Conservation (phyloP, 2,888 invertebrate species). For the Acronicta psi region DNA sequence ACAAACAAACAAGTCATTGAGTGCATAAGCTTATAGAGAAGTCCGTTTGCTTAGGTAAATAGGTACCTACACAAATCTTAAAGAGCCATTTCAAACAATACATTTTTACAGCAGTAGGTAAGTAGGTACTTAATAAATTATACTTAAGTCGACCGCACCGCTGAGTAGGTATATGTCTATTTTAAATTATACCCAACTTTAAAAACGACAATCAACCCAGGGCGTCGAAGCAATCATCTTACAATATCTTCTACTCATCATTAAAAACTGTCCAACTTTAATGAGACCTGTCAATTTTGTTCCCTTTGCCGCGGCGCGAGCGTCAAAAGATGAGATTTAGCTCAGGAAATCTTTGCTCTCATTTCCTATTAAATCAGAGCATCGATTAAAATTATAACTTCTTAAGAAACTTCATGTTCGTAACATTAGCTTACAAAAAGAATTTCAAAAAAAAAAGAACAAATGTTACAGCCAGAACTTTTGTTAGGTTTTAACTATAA, state of each 20-base stretch:
- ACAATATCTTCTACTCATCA: constrained; percentile 58
- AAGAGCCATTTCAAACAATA: too few species aligned
- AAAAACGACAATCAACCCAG: constrained; percentile 34
- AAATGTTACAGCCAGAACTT: constrained; percentile 6
- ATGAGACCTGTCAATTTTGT: constrained; percentile 79
- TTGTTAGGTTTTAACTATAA: too few species aligned
- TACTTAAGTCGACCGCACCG: too few species aligned
- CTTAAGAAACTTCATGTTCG: constrained; percentile 19
- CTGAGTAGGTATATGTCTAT: too few species aligned
- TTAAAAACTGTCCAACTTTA: constrained; percentile 74
- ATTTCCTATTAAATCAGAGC: constrained; percentile 57
- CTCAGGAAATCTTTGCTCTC: constrained; percentile 62
- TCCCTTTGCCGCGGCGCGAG: constrained; percentile 59
- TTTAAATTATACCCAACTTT: not conserved
- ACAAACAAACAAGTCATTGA: too few species aligned
- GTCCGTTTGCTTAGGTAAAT: too few species aligned
- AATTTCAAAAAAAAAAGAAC: constrained; percentile 19
- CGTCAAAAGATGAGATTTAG: constrained; percentile 69
- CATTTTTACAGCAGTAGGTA: too few species aligned
- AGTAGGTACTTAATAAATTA: too few species aligned
- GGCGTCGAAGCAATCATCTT: constrained; percentile 52
- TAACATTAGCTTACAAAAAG: constrained; percentile 17
- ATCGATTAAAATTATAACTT: constrained; percentile 57
- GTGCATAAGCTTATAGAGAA: too few species aligned
- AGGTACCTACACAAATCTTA: too few species aligned